phyloP scores from a whole-genome alignment of 2,888 invertebrate species.

The Dasypolia templi region DNA sequence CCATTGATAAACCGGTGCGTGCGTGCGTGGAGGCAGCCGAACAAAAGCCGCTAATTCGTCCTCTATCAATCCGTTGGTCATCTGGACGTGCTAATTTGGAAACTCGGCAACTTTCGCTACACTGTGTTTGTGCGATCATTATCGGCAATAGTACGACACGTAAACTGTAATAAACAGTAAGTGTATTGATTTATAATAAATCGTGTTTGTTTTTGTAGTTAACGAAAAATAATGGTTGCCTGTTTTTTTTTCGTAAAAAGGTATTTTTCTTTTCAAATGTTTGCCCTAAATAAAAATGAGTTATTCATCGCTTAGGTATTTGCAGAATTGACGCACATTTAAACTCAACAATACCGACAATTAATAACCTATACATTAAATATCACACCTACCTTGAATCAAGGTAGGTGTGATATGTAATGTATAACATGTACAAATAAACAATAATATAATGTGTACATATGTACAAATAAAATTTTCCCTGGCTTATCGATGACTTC shows the following conservation, averaged over 20 bases:
- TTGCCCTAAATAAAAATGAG: not conserved
- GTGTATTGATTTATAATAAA: constrained; percentile 63
- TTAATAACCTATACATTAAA: not conserved
- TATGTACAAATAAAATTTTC: not conserved
- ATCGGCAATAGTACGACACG: constrained; percentile 66
- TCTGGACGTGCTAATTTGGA: constrained; percentile 81
- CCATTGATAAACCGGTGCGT: constrained; percentile 61
- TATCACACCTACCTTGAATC: not conserved
- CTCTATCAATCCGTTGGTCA: constrained; percentile 79
- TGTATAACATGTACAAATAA: too few relatives aligned
- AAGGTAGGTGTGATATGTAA: too few relatives aligned
- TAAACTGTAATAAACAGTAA: constrained; percentile 60
- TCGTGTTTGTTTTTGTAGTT: constrained; percentile 54
- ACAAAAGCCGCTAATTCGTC: constrained; percentile 86
- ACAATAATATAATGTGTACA: too few relatives aligned
- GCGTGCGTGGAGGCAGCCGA: constrained; percentile 70
- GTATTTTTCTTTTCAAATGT: constrained; percentile 1
- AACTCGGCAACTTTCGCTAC: constrained; percentile 79
- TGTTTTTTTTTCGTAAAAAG: not conserved
- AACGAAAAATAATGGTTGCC: constrained; percentile 27
- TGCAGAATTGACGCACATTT: not conserved
- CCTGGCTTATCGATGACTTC: not conserved
- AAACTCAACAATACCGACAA: not conserved
- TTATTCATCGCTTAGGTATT: not conserved
- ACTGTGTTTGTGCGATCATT: constrained; percentile 76